Evolutionary conservation across 2,888 invertebrate species (phyloP), one percentile per base, ranked within the genome.

Genomic region (Halictus ligatus): DNA sequence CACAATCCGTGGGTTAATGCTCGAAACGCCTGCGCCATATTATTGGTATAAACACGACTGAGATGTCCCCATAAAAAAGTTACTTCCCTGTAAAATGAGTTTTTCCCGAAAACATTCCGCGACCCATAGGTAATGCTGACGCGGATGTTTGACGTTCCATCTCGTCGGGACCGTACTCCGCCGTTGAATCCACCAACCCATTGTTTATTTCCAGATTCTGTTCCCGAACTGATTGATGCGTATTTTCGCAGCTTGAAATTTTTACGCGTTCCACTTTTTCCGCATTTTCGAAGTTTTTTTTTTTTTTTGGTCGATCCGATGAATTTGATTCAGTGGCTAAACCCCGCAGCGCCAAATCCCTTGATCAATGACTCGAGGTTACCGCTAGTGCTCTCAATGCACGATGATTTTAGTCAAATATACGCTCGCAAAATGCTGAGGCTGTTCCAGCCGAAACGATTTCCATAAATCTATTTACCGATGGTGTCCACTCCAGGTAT

Each of bases 171-270:
- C 25, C 60, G 60, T 54, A 25, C 25, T 25, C 60, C 13, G 13
- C 5, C 25, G 60, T 60, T 25, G 60, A 60, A 60, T 60, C 25
- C 54, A 54, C 25, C 60, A 29, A 6, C 5, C 25, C 60, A 64
- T 64, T 64, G 25, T 64, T 64, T 64, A 64, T 64, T 29, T 64
- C 29, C 40, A 58, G 35, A 25, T 58, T 13, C 35, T 40, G 21
- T 58, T 18, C 40, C 40, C 21, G n/a, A 29, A 29, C 60, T 64
- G 60, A 64, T 64, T 64, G 60, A 64, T 64, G 60, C 29, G 60
- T 64, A 64, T 64, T 64, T 64, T 64, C 60, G 25, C 60, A 64
- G 60, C 60, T 64, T 64, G 60, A 64, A 64, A 64, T 29, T 64
- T 64, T 64, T 29, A 64, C 60, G 25, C 60, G 60, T 7, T 64